These are phyloP conservation scores for Ceratina japonica DNA, from an alignment of 1,140 invertebrate species.

Conservation along the genomic window DNA sequence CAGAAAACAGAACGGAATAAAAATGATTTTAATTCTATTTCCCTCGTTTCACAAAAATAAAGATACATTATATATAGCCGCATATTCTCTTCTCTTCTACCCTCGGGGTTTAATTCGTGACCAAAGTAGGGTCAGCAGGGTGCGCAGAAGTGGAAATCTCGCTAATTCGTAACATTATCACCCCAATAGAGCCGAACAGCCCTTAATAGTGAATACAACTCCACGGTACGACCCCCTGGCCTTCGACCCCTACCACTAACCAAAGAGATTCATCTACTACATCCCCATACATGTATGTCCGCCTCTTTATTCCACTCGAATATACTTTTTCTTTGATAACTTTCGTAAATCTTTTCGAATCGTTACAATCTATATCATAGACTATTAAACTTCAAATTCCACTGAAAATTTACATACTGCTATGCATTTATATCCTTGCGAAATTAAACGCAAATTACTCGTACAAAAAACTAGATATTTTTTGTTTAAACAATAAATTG, in stretches of 20 bases:
- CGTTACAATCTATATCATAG: too few relatives aligned
- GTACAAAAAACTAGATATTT: too few relatives aligned
- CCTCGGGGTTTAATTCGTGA: slow-evolving; percentile 61
- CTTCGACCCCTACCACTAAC: slow-evolving; percentile 64
- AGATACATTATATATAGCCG: background rate
- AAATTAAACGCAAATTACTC: too few relatives aligned
- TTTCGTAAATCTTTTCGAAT: slow-evolving; percentile 19
- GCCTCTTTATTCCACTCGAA: slow-evolving; percentile 44
- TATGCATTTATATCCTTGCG: background rate
- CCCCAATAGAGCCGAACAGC: slow-evolving; percentile 72
- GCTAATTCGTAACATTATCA: slow-evolving; percentile 77
- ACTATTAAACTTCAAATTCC: background rate
- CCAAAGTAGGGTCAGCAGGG: slow-evolving; percentile 26
- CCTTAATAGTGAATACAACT: slow-evolving; percentile 68
- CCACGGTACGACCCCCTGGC: slow-evolving; percentile 62
- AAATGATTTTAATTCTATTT: background rate
- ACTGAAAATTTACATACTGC: too few relatives aligned
- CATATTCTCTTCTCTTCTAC: background rate
- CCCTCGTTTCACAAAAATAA: slow-evolving; percentile 1
- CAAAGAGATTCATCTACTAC: slow-evolving; percentile 69
- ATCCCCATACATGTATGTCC: slow-evolving; percentile 47
- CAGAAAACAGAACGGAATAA: slow-evolving; percentile 12
- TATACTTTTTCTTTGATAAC: slow-evolving; percentile 58
- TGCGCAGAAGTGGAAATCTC: slow-evolving; percentile 70
- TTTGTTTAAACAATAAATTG: too few relatives aligned